These are phyloP conservation scores for Pelusios castaneus DNA, from an alignment of 2,113 vertebrate genomes.

Conservation along the genomic window DNA sequence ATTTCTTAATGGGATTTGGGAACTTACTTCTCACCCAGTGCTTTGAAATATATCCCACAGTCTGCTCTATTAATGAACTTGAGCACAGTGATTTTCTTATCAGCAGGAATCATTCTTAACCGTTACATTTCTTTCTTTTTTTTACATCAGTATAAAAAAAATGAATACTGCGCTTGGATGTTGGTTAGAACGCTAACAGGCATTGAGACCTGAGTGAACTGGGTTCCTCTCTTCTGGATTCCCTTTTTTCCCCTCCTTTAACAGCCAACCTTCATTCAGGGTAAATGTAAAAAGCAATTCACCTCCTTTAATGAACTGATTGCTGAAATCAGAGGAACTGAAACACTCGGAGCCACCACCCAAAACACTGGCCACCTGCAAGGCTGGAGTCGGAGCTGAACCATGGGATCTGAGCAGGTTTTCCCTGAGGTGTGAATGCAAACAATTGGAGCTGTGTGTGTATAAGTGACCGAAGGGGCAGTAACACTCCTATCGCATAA, in stretches of 20 bases:
- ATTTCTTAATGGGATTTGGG: slow-evolving; percentile 75
- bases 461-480: not conserved
- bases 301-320: not conserved
- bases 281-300: not conserved
- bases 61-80: slow-evolving; percentile 52
- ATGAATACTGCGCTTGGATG: slow-evolving; percentile 54
- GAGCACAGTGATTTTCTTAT: slow-evolving; percentile 59
- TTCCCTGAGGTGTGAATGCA: not conserved
- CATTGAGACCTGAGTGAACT: slow-evolving; percentile 43
- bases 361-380: not conserved
- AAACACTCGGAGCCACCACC: not conserved
- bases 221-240: not conserved
- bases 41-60: slow-evolving; percentile 69
- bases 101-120: slow-evolving; percentile 49
- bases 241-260: not conserved
- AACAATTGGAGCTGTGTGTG: not conserved
- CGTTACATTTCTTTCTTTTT: not conserved
- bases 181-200: slow-evolving; percentile 59
- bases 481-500: not conserved
- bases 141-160: slow-evolving; percentile 61
- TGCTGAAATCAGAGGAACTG: not conserved
- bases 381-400: not conserved
- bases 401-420: not conserved
- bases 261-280: not conserved
- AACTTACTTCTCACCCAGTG: slow-evolving; percentile 55